Conservation (phyloP, 2,113 vertebrate genomes). For the Neodon shergylaensis region DNA sequence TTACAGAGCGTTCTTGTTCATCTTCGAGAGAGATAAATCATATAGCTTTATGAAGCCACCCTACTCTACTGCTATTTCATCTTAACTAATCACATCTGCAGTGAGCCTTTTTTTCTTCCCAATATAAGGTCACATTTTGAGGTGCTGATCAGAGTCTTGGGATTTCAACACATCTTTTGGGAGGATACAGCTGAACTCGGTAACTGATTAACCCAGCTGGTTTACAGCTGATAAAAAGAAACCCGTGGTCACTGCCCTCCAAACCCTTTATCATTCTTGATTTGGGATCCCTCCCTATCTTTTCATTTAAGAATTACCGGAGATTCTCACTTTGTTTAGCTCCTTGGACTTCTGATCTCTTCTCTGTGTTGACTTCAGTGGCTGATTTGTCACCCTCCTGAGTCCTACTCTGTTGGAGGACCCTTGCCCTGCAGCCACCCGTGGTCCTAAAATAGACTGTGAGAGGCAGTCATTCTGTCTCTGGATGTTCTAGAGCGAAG, state of each 20-base stretch:
- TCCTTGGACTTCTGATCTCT: background rate
- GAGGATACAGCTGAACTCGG: background rate
- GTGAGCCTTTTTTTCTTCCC: background rate
- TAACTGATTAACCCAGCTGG: background rate
- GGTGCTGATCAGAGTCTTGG: background rate
- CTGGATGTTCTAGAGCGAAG: background rate
- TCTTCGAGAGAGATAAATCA: constrained; percentile 33
- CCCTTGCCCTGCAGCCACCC: background rate
- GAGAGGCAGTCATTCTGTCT: background rate
- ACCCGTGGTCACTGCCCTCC: background rate
- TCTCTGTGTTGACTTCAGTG: constrained; percentile 12
- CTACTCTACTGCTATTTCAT: background rate
- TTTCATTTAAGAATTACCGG: background rate
- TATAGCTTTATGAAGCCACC: background rate
- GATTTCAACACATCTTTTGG: constrained; percentile 22
- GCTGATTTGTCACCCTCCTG: background rate
- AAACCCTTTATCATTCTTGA: background rate
- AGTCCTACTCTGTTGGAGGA: constrained; percentile 22
- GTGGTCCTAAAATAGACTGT: background rate
- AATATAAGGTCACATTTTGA: constrained; percentile 1
- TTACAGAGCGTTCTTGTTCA: background rate
- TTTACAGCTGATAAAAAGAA: constrained; percentile 1
- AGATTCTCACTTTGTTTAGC: background rate
- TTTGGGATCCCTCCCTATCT: background rate
- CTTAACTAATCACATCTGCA: constrained; percentile 4